A percentile compares a stretch with the other conserved stretches of the same genome.
These are phyloP conservation scores for Rhinopomastus cyanomelas DNA, from an alignment of 2,113 vertebrate species.

Conservation along the genomic window DNA sequence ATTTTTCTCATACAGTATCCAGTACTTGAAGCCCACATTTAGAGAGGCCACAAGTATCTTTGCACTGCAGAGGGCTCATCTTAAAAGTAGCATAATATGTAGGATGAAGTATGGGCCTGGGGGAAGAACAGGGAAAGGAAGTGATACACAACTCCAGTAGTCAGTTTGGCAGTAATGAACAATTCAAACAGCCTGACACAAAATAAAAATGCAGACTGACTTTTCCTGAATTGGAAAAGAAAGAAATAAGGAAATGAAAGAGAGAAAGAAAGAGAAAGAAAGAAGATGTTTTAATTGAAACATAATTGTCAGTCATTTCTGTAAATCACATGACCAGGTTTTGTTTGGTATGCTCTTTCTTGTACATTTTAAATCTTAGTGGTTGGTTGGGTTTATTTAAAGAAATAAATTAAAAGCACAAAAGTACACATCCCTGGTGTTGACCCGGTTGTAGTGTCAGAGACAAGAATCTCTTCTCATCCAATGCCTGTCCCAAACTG, in stretches of 20 bases:
- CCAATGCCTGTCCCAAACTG: accelerated
- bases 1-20: conserved; percentile 22
- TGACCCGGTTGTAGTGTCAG: neutral
- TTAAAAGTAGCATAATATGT: conserved; percentile 35
- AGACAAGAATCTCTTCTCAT: neutral
- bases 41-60: neutral
- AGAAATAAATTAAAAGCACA: neutral
- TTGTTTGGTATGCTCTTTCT: neutral
- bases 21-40: conserved; percentile 43
- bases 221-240: neutral
- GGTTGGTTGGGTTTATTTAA: neutral
- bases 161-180: neutral
- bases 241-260: neutral
- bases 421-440: neutral
- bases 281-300: neutral
- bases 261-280: neutral
- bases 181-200: neutral
- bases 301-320: neutral
- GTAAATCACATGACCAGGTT: neutral
- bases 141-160: neutral
- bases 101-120: neutral
- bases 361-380: neutral
- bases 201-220: neutral
- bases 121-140: accelerated
- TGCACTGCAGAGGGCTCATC: conserved; percentile 17